Base-by-base conservation (phyloP, 2,888 invertebrate species). In the Gandaritis pyraliata region DNA sequence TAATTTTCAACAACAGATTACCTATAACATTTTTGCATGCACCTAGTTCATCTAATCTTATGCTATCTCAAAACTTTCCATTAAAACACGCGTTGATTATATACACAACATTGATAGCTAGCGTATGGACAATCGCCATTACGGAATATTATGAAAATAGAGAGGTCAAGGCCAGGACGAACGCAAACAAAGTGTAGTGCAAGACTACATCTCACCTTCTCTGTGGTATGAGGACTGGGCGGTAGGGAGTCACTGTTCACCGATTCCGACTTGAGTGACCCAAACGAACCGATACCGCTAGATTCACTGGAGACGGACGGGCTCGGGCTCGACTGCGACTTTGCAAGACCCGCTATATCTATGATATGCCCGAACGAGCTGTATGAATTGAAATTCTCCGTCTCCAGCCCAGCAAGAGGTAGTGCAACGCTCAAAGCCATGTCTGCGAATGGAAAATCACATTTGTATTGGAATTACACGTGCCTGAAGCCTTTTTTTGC, bases 401-500 rank as follows among this genome's bases (percentile, higher is more conserved):
- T 84, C 78, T 93, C 93, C 85, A 94, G 80, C 67, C 93, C 94
- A 71, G 92, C 90, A 65, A 94, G 81, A 64, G 94, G 94, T 85
- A 94, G 84, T 75, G 94, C 94, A 82, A 94, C 90, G 80, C 93
- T 92, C 80, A 94, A 85, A 84, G 94, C 94, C 94, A 94, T 94
- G 82, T 87, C 92, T 92, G 91, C 51, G 84, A 90, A 80, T 61
- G 73, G 71, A 87, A 86, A 87, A 82, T 80, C 72, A 78, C 75
- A 72, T 76, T 77, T 81, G 68, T 83, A 83, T 81, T 82, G 72
- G 71, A 82, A 81, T 86, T 88, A 90, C 92, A 90, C 90, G 91
- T 90, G 91, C 88, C 30, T 15, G 82, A 83, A 79, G 81, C 73
- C 75, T 77, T 80, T 77, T 80, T 85, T 81, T 86, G 80, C 81